phyloP scores from a whole-genome alignment of 2,888 invertebrate genomes.

The Epinotia nisella region DNA sequence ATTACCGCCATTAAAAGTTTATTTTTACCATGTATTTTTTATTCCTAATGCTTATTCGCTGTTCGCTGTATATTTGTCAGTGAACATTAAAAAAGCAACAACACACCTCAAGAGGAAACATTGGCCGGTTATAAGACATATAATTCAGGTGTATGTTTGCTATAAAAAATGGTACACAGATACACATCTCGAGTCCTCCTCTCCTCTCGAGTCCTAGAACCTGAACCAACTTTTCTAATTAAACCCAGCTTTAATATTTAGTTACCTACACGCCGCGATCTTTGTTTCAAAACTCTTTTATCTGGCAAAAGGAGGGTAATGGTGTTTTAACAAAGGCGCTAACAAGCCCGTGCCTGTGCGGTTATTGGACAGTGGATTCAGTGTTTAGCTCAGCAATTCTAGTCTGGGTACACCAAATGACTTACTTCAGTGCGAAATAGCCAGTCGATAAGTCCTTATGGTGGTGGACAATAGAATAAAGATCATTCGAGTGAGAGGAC shows the following conservation, averaged over 20 bases:
- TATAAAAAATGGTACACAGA: too few relatives aligned
- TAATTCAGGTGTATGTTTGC: too few relatives aligned
- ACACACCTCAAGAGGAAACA: too few relatives aligned
- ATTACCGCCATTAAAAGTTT: neutral
- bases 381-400: conserved; percentile 8
- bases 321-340: conserved; percentile 27
- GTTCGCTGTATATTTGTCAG: neutral
- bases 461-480: neutral
- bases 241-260: conserved; percentile 30
- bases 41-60: neutral
- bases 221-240: conserved; percentile 34
- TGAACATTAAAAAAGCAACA: neutral
- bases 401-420: neutral
- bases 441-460: neutral
- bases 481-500: conserved; percentile 6
- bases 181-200: neutral
- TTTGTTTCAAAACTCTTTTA: conserved; percentile 19
- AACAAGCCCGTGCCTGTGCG: conserved; percentile 20
- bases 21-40: neutral
- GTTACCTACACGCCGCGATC: conserved; percentile 24
- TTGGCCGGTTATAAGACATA: too few relatives aligned
- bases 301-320: conserved; percentile 19
- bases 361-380: conserved; percentile 28
- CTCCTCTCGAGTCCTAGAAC: neutral
- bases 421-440: neutral